Base-by-base conservation (phyloP, 2,888 invertebrate species). In the Agrotis exclamationis region DNA sequence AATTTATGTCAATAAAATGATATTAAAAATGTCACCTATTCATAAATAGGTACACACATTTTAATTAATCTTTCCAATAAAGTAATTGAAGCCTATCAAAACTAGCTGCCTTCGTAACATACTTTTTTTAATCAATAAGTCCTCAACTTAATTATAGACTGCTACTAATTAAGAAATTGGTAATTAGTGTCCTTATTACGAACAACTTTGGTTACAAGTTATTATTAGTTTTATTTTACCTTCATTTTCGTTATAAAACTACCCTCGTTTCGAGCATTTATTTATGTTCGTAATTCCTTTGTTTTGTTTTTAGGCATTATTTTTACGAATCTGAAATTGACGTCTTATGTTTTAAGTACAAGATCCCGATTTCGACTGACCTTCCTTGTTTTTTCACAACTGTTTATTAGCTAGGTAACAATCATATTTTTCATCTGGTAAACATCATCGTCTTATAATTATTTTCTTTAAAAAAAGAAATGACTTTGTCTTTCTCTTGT, bases 121-220 rank as follows among this genome's bases (percentile, higher is more conserved):
- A 79, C 51, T 74, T 62, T 20, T 39, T 20, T 39, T 59, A 74
- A 78, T 70, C 44, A 59, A 62, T 70, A 69, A 28, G 45, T 33
- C 16, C 54, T 63, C 39, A 20, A 47, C 48, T 48, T 60, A 74
- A 75, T 58, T 74, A 51, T 16, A 2, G 45, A 20, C 28, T 16
- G 3, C 22, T 28, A 47, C 44, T 62, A 76, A 79, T 79, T 64
- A 76, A 14, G 3, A 54, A 3, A 22, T 54, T 16, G 18, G 22
- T 71, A 64, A 79, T 76, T 67, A 71, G 22, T 54, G 45, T 45
- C 53, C 18, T 64, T 20, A 64, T 75, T 66, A 68, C 24, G n/a
- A 57, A 24, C 14, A 57, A 75, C 48, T 70, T 64, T 53, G 45
- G 9, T 39, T 66, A 28, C 18, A 33, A 50, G 48, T 70, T 70